Evolutionary conservation across 2,888 invertebrate species (phyloP), one percentile per base, ranked within the genome.

Genomic region (Euspilapteryx auroguttella): DNA sequence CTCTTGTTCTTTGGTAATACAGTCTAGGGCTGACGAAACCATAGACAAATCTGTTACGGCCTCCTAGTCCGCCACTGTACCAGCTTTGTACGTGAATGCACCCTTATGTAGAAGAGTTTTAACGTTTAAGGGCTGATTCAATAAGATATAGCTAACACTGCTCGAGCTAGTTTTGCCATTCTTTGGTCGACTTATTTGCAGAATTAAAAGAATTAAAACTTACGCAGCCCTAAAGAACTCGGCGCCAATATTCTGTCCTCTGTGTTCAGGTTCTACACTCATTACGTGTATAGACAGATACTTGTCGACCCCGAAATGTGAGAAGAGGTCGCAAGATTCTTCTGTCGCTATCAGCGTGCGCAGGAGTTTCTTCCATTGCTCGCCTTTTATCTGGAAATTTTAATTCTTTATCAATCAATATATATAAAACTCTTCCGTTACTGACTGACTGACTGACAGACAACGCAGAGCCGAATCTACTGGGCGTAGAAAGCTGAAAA

Each of bases 181-280:
- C 4, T 6, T 10, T 7, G 6, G 23, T n/a, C 4, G 6, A 10
- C 10, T 9, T 23, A 10, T 23, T 9, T 23, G 23, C 10, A 23
- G 6, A 10, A 10, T 9, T 10, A 9, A 23, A 9, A 10, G 5
- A 10, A 5, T 9, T 10, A 10, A 23, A 21, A 21, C 29, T 33
- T 32, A 66, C 63, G 68, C 58, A 0, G 58, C 59, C 17, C 41
- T 57, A 25, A 76, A 54, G 3, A 77, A 36, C 32, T 54, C 52
- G 0, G 55, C 59, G 0, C 69, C 78, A 2, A 78, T 64, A 32
- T 73, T 76, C 46, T 73, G 68, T 0, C 77, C 75, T 5, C 75
- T 38, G 27, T 56, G 56, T 2, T 42, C 45, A 0, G 56, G 58
- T 10, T 52, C 28, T 0, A 77, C 77, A 0, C 68, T 63, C 28